A percentile compares a stretch with the other conserved stretches of the same genome.
Conservation (phyloP, 2,113 vertebrate genomes). For the Varanus komodoensis region DNA sequence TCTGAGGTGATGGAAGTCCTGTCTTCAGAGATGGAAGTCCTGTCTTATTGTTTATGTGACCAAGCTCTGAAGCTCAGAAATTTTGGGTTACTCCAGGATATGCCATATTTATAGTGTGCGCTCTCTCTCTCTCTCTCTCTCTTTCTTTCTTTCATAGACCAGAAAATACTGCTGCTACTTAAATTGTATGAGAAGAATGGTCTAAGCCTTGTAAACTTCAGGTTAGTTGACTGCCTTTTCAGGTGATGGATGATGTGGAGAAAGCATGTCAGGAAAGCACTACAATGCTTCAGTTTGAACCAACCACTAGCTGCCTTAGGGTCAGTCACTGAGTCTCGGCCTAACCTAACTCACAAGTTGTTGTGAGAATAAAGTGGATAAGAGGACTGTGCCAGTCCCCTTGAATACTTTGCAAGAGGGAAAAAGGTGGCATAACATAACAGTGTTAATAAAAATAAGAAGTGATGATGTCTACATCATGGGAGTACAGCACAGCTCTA, state of each 20-base stretch:
- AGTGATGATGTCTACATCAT: too few species aligned
- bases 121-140: background rate
- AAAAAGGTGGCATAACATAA: too few species aligned
- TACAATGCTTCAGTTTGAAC: too few species aligned
- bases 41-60: background rate
- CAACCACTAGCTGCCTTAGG: too few species aligned
- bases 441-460: too few species aligned
- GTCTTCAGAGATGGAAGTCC: background rate
- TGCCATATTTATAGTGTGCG: background rate
- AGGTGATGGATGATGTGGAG: background rate
- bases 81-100: background rate
- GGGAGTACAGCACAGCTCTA: too few species aligned
- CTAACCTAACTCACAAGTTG: too few species aligned
- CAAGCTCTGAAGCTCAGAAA: background rate
- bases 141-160: conserved; percentile 80
- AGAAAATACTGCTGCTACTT: conserved; percentile 91
- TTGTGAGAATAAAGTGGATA: too few species aligned
- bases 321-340: too few species aligned
- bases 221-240: conserved; percentile 66
- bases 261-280: too few species aligned
- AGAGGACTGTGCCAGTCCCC: too few species aligned
- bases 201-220: conserved; percentile 85
- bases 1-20: background rate
- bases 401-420: too few species aligned
- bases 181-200: conserved; percentile 89